A percentile compares a stretch with the other conserved stretches of the same genome.
Conservation (phyloP, 2,888 invertebrate species). For the Athalia circularis region DNA sequence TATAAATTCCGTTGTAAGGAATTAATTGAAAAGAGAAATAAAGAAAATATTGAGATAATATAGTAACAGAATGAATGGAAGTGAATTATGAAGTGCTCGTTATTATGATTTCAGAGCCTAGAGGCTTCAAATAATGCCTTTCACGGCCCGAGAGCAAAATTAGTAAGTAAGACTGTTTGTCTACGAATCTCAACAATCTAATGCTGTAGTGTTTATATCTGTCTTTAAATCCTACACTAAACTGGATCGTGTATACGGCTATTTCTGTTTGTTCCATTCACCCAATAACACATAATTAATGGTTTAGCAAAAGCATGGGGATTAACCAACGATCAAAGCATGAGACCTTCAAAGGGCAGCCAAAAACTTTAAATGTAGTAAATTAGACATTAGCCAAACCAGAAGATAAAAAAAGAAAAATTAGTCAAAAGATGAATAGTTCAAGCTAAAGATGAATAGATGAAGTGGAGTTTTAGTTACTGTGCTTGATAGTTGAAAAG, state of each 20-base stretch:
- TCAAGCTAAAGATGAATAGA: too few species aligned
- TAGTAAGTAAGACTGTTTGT: conserved; percentile 72
- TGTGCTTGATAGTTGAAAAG: not conserved
- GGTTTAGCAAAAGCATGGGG: conserved; percentile 15
- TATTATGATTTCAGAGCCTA: conserved; percentile 75
- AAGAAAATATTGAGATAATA: conserved; percentile 4
- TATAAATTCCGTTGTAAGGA: not conserved
- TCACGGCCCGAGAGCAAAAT: conserved; percentile 74
- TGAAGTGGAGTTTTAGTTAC: conserved; percentile 12
- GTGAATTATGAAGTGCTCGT: conserved; percentile 71
- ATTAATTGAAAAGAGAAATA: not conserved
- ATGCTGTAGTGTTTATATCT: conserved; percentile 40
- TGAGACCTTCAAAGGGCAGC: not conserved
- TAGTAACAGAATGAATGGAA: conserved; percentile 21
- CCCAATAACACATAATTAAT: not conserved
- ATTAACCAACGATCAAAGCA: conserved; percentile 17
- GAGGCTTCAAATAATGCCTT: conserved; percentile 75
- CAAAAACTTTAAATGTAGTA: too few species aligned
- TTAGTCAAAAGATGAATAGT: not conserved
- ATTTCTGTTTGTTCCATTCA: conserved; percentile 23
- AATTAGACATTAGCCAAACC: too few species aligned
- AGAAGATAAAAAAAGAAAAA: too few species aligned
- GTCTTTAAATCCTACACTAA: conserved; percentile 33
- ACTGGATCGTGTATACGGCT: conserved; percentile 44
- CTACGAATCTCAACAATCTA: conserved; percentile 45